Conservation (phyloP, 2,888 invertebrate genomes). For the Ormyrus pomaceus region DNA sequence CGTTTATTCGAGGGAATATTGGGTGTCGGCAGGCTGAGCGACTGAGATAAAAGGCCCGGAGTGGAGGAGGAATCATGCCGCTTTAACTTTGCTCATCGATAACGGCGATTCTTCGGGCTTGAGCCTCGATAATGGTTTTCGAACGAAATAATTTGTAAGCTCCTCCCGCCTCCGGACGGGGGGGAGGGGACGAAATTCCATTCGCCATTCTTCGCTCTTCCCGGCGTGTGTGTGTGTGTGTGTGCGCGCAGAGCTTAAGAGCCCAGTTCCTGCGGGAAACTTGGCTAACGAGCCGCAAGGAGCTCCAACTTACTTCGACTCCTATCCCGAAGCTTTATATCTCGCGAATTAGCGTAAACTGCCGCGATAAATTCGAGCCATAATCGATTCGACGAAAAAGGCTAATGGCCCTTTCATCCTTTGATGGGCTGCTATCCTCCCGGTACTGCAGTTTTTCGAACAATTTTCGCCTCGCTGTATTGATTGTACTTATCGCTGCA, state of each 20-base stretch:
- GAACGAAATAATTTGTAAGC: too few species aligned
- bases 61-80: background rate
- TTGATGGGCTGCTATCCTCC: too few species aligned
- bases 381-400: background rate
- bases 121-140: too few species aligned
- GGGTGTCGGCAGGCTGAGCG: slow-evolving; percentile 3
- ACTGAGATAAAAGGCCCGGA: background rate
- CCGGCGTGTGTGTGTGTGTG: background rate
- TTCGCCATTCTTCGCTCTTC: too few species aligned
- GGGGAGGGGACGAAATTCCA: too few species aligned
- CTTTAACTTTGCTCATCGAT: background rate
- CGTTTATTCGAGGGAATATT: slow-evolving; percentile 25
- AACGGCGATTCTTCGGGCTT: too few species aligned
- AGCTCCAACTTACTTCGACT: slow-evolving; percentile 2
- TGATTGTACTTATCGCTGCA: too few species aligned
- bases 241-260: background rate
- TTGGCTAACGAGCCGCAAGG: slow-evolving; percentile 32
- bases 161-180: background rate
- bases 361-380: too few species aligned
- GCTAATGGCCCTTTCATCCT: too few species aligned
- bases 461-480: too few species aligned
- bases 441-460: too few species aligned
- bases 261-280: background rate
- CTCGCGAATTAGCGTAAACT: background rate
- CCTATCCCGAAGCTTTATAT: background rate